A percentile compares a stretch with the other conserved stretches of the same genome.
Conservation (phyloP, 2,888 invertebrate species). For the Holacanthella duospinosa region DNA sequence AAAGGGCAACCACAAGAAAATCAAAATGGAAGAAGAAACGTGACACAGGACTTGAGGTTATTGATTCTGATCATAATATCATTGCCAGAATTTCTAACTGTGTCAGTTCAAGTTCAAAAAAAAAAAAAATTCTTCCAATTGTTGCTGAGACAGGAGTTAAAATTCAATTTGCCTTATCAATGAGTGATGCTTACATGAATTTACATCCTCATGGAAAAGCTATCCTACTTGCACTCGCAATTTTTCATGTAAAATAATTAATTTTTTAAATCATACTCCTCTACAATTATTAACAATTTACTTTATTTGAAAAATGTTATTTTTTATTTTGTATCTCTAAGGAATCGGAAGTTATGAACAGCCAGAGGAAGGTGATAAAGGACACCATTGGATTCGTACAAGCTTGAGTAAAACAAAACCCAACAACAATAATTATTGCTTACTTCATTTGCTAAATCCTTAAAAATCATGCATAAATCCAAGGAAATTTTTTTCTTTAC, state of each 20-base stretch:
- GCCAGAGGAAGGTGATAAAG: background rate
- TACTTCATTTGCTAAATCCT: no score
- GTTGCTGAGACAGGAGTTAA: background rate
- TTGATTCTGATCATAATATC: background rate
- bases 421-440: no score
- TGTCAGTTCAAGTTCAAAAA: background rate
- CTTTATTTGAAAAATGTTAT: no score
- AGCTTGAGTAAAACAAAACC: background rate
- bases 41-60: background rate
- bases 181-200: background rate
- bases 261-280: background rate
- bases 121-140: background rate
- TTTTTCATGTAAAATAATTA: background rate
- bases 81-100: background rate
- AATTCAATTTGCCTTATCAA: background rate
- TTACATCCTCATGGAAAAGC: background rate
- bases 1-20: background rate
- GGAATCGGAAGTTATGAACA: background rate
- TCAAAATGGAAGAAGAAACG: background rate
- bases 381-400: background rate
- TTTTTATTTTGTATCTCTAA: background rate
- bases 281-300: background rate
- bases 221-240: background rate
- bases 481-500: no score
- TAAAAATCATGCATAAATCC: no score